Evolutionary conservation across 64 coral and sea anemone genomes (phyloP), one percentile per base, ranked within the genome.

Genomic region (Montipora foliosa): DNA sequence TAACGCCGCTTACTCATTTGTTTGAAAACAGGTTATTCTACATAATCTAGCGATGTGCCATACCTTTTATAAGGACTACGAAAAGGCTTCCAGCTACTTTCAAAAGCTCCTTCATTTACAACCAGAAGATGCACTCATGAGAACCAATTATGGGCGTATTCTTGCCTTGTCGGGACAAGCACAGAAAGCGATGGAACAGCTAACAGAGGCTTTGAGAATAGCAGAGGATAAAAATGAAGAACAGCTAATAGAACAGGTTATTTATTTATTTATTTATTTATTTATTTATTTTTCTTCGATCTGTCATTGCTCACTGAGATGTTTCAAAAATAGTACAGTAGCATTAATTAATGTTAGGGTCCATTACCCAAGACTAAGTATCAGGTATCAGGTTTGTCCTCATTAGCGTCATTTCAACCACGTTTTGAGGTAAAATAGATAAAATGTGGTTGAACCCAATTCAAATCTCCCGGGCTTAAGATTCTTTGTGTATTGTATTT

Each of bases 221-320:
- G 95, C 95, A n/a, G 88, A 94, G 69, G n/a, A 73, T 12, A 78
- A 76, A 47, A 79, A 70, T 15, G 92, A 97, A 49, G 49, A 94
- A 9, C 74, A 50, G 51, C 21, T 77, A 50, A 13, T 94, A 62
- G 67, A 79, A 13, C 37, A 75, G 82, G 95, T 96, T 77, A 37
- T 70, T 67, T 69, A n/a, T 44, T 16, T n/a, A 4, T 55, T 67
- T 69, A n/a, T 44, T 16, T n/a, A 4, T 55, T 64, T 64, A 13
- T 64, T 53, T 53, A 6, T 53, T 55, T 64, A 12, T 11, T 64
- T 64, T 55, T 55, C 29, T 0, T 29, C 29, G 1, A 29, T 29
- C 29, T 29, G 29, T 29, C 29, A 37, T 37, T 37, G 37, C 37
- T 37, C 37, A 37, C 37, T 37, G 37, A 37, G 37, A 37, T 37